Percentiles rank a stretch among this genome's conserved stretches.
phyloP scores from a whole-genome alignment of 2,113 vertebrate genomes.

The Lycocorax pyrrhopterus region DNA sequence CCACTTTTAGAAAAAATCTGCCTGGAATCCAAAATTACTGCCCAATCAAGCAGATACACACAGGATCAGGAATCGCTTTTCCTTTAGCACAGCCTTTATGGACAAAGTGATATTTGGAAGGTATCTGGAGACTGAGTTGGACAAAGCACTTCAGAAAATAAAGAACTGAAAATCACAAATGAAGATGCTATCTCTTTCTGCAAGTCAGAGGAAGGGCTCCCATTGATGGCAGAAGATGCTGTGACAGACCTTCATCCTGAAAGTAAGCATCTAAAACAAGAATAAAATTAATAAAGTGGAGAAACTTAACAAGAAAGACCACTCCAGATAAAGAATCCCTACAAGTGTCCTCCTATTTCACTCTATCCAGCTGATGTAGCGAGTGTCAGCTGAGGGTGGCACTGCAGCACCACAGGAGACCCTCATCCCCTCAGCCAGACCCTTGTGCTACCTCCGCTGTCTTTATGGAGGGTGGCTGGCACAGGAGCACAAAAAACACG shows the following conservation, averaged over 20 bases:
- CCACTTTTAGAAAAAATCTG: background rate
- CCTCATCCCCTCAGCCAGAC: background rate
- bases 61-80: background rate
- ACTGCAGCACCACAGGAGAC: background rate
- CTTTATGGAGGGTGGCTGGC: background rate
- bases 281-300: background rate
- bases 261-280: background rate
- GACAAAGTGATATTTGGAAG: background rate
- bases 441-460: fast-evolving
- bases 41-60: background rate
- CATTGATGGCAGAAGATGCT: background rate
- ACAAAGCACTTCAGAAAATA: background rate
- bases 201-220: background rate
- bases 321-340: background rate
- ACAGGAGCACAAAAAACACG: background rate
- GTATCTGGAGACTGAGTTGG: background rate
- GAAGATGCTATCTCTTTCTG: background rate
- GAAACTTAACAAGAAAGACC: background rate
- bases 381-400: background rate
- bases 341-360: background rate
- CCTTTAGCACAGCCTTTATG: background rate
- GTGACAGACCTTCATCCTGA: background rate
- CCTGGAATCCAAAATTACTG: background rate
- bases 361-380: background rate
- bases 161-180: background rate